Base-by-base conservation (phyloP, 2,797 vertebrate species). In the Lithobates sylvaticus region DNA sequence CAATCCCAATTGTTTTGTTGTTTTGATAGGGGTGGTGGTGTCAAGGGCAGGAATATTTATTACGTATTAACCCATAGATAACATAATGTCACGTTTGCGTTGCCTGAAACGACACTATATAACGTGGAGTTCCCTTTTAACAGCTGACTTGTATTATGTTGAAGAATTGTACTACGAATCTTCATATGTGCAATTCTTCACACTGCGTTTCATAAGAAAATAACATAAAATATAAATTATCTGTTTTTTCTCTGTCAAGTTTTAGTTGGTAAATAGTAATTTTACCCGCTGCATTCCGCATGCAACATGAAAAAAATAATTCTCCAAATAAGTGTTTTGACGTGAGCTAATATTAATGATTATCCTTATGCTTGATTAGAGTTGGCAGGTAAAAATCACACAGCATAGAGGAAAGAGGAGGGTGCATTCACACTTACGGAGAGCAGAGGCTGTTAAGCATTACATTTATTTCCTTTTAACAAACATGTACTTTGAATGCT, bases 401-500 rank as follows among this genome's bases (percentile, higher is more conserved):
- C 67, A 78, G 76, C 81, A 10, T 76, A 47, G 69, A n/a, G 7
- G 75, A 73, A 5, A 54, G 75, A 64, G 78, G 70, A 9, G 69
- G 58, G 67, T 16, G 15, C 10, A 65, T 32, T 72, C 29, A 42
- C 32, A 74, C 10, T 26, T 54, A 44, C 10, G 44, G 78, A 76
- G 61, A 74, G 78, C 64, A 70, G 79, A 50, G 82, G 74, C 74
- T 65, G 21, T 72, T 58, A 83, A 77, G 44, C n/a, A 36, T 34
- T 69, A 12, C 5, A 73, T 50, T 83, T 86, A 83, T 78, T 86
- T 80, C 26, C 68, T 85, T 73, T 76, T 58, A 75, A 76, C 65
- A 86, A 72, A 54, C 67, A 71, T 44, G 65, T 77, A 70, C 23
- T 83, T 86, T 86, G 74, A 80, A 83, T 86, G 77, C n/a, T 86